Percentiles rank a stretch among this genome's conserved stretches.
phyloP scores from a whole-genome alignment of 2,113 vertebrate genomes.

The Odontophorus gujanensis region DNA sequence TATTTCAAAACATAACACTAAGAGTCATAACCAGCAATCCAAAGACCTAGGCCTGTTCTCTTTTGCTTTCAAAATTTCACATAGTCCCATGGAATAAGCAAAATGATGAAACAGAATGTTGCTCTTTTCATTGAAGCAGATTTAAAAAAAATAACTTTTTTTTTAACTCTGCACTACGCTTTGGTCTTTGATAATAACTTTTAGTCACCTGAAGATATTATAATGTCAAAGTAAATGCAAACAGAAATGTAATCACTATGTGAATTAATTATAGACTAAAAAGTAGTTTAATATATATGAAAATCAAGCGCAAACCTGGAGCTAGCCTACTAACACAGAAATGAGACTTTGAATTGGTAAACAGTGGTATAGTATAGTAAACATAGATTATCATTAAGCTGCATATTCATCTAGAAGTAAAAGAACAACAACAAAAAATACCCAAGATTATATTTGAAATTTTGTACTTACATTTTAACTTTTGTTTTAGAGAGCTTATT shows the following conservation, averaged over 20 bases:
- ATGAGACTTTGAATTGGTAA: slow-evolving; percentile 41
- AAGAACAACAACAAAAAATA: neutral
- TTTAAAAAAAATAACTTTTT: neutral
- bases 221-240: slow-evolving; percentile 10
- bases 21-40: neutral
- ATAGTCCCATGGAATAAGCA: neutral
- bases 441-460: neutral
- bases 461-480: neutral
- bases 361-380: neutral
- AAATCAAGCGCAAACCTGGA: slow-evolving; percentile 34
- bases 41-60: neutral
- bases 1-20: neutral
- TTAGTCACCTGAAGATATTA: slow-evolving; percentile 13
- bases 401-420: neutral
- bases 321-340: neutral
- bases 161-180: neutral
- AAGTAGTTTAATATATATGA: slow-evolving; percentile 63
- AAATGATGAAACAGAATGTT: neutral
- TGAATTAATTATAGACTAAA: slow-evolving; percentile 33
- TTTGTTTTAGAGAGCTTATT: slow-evolving; percentile 2
- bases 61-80: neutral
- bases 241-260: neutral
- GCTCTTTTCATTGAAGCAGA: neutral
- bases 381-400: neutral
- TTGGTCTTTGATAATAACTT: neutral